Conservation (phyloP, 2,113 vertebrate genomes). For the Oophaga pumilio region DNA sequence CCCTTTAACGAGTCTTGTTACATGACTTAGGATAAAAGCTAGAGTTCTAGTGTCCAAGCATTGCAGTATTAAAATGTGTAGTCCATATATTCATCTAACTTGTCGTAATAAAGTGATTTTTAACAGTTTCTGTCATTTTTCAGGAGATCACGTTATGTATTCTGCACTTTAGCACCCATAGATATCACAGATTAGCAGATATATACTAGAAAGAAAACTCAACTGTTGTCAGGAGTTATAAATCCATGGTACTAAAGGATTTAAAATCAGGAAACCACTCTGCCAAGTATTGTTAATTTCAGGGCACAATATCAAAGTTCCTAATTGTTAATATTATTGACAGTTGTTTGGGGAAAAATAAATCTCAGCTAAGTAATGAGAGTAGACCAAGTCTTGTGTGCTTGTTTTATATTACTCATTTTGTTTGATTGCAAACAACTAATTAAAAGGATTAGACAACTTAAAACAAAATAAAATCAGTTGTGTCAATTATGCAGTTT, state of each 20-base stretch:
- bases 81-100: not conserved
- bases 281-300: not conserved
- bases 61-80: too few relatives aligned
- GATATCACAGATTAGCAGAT: slow-evolving; percentile 44
- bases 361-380: not conserved
- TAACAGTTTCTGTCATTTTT: not conserved
- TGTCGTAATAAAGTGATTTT: not conserved
- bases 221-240: slow-evolving; percentile 18
- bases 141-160: not conserved
- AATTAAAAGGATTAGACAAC: not conserved
- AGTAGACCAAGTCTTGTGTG: not conserved
- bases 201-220: slow-evolving; percentile 29
- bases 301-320: not conserved
- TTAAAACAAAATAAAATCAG: not conserved
- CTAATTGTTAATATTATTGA: slow-evolving; percentile 13
- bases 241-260: slow-evolving; percentile 7
- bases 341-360: not conserved
- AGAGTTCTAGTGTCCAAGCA: too few relatives aligned
- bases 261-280: not conserved
- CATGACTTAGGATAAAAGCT: too few relatives aligned
- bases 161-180: slow-evolving; percentile 28
- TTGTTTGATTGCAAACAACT: not conserved
- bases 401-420: not conserved
- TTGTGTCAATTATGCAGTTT: not conserved
- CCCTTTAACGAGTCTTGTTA: too few relatives aligned